Evolutionary conservation across 1,140 invertebrate species (phyloP).

Genomic region (Agraylea sexmaculata): DNA sequence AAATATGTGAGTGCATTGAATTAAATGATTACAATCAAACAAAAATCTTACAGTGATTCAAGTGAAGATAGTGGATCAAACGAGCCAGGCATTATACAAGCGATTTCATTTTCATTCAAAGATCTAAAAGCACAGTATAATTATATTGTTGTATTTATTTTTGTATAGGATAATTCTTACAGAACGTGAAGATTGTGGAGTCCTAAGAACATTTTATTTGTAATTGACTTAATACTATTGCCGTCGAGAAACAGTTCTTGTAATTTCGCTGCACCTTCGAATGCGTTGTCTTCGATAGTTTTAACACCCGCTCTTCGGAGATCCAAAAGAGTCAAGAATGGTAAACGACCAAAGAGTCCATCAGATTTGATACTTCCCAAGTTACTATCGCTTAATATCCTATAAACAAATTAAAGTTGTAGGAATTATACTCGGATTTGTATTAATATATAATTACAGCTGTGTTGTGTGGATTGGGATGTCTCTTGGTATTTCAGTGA

Average conservation of each 20-base stretch:
- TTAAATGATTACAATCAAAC: slow-evolving; percentile 1
- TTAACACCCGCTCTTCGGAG: slow-evolving; percentile 53
- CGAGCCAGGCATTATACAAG: slow-evolving; percentile 86
- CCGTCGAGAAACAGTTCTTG: slow-evolving; percentile 78
- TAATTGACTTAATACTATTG: slow-evolving; percentile 75
- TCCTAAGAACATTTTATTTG: slow-evolving; percentile 84
- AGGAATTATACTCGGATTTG: neutral
- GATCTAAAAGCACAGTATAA: slow-evolving; percentile 65
- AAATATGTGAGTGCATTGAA: no score
- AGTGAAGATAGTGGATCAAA: slow-evolving; percentile 79
- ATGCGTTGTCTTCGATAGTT: slow-evolving; percentile 82
- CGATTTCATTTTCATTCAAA: slow-evolving; percentile 85
- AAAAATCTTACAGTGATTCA: slow-evolving; percentile 70
- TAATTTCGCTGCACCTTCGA: slow-evolving; percentile 76
- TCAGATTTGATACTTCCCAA: slow-evolving; percentile 76
- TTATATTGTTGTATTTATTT: no score
- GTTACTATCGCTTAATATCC: slow-evolving; percentile 81
- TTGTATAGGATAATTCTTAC: slow-evolving; percentile 48
- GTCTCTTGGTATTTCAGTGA: slow-evolving; percentile 77
- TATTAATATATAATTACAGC: slow-evolving; percentile 60
- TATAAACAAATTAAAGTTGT: slow-evolving; percentile 30
- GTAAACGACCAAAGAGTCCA: slow-evolving; percentile 73
- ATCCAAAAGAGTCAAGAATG: slow-evolving; percentile 82
- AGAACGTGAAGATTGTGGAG: slow-evolving; percentile 66
- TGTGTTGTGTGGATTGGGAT: slow-evolving; percentile 86